A percentile compares a stretch with the other conserved stretches of the same genome.
These are phyloP conservation scores for Chrysomela aeneicollis DNA, from an alignment of 2,888 invertebrate genomes.

Conservation along the genomic window DNA sequence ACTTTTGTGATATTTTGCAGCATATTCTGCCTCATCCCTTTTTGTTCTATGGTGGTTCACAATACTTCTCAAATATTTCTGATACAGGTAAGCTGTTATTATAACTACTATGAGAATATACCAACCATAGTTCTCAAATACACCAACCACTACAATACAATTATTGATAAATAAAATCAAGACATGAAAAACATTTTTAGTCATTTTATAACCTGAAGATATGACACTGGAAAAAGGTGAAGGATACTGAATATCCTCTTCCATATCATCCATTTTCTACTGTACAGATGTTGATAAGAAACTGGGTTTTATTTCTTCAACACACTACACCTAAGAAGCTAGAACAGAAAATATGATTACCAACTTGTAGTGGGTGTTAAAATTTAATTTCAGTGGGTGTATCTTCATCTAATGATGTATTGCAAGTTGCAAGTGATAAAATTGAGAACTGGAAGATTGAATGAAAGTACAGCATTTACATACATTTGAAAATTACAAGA, in stretches of 20 bases:
- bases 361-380: no score
- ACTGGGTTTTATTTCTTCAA: no score
- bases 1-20: slow-evolving; percentile 63
- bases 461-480: no score
- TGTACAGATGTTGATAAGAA: neutral
- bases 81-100: slow-evolving; percentile 53
- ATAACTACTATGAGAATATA: slow-evolving; percentile 53
- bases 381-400: no score
- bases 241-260: slow-evolving; percentile 24
- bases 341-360: no score
- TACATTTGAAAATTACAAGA: no score
- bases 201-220: slow-evolving; percentile 20
- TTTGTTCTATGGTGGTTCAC: slow-evolving; percentile 54
- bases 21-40: slow-evolving; percentile 58
- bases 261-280: slow-evolving; percentile 3
- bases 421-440: no score
- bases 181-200: neutral
- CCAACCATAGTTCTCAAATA: slow-evolving; percentile 58
- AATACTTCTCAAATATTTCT: slow-evolving; percentile 52
- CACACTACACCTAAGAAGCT: no score
- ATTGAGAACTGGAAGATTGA: no score
- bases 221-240: slow-evolving; percentile 20
- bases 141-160: slow-evolving; percentile 41
- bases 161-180: slow-evolving; percentile 29
- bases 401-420: no score